Conservation (phyloP, 2,113 vertebrate species). For the Myxocyprinus asiaticus region DNA sequence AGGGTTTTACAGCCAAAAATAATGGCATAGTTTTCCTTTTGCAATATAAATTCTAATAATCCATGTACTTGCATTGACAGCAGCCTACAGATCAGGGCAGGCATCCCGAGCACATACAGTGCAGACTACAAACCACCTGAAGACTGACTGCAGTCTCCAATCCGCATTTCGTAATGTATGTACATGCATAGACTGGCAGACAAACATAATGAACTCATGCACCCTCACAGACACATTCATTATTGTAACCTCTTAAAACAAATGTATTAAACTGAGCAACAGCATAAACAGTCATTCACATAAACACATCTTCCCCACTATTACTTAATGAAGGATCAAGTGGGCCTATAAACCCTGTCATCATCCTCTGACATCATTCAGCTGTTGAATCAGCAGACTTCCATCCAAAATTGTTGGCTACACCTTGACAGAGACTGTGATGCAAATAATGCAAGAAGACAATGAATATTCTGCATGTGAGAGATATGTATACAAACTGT, state of each 20-base stretch:
- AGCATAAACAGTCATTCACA: conserved; percentile 1
- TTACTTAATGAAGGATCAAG: neutral
- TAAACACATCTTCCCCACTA: neutral
- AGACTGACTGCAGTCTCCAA: no score
- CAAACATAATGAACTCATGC: neutral
- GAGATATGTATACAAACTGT: no score
- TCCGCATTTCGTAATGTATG: neutral
- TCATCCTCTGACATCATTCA: neutral
- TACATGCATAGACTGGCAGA: conserved; percentile 5
- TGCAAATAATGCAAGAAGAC: neutral
- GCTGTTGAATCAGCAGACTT: neutral
- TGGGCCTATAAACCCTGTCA: neutral
- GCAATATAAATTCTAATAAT: no score
- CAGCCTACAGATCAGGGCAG: no score
- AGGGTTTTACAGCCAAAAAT: no score
- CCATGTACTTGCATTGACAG: no score
- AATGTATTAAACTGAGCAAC: neutral
- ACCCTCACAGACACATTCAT: neutral
- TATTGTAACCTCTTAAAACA: neutral
- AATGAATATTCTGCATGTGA: no score
- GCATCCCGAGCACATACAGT: no score
- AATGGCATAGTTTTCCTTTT: no score
- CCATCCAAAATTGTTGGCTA: neutral
- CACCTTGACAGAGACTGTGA: neutral
- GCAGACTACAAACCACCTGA: no score